Conservation (phyloP, 2,888 invertebrate genomes). For the Lasioglossum calceatum region DNA sequence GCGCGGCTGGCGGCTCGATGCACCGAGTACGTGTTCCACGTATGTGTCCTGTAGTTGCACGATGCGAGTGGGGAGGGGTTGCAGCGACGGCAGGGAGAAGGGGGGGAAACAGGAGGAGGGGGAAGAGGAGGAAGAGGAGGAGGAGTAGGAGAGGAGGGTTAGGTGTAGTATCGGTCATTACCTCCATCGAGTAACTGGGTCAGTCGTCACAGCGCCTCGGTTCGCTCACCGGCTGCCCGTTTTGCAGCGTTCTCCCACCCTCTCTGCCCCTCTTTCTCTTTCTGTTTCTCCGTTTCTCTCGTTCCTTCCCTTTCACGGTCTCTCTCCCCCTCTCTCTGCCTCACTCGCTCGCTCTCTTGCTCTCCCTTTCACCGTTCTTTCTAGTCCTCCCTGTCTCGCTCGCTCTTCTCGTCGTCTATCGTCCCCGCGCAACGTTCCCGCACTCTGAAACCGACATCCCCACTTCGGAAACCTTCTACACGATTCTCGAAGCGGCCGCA, state of each 20-base stretch:
- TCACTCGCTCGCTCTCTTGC: slow-evolving; percentile 31
- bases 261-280: slow-evolving; percentile 62
- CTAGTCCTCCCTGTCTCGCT: slow-evolving; percentile 9
- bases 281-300: slow-evolving; percentile 56
- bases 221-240: slow-evolving; percentile 77
- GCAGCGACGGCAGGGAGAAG: slow-evolving; percentile 53
- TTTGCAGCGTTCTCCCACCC: slow-evolving; percentile 66
- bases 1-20: slow-evolving; percentile 31
- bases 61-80: slow-evolving; percentile 53
- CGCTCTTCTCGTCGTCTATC: not conserved
- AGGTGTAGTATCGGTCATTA: slow-evolving; percentile 85
- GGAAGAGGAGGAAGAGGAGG: slow-evolving; percentile 50
- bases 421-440: not conserved
- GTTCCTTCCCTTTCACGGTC: slow-evolving; percentile 42
- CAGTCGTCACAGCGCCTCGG: slow-evolving; percentile 84
- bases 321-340: slow-evolving; percentile 32
- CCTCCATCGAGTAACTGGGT: slow-evolving; percentile 84
- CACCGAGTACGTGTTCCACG: slow-evolving; percentile 35
- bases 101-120: slow-evolving; percentile 67
- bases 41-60: slow-evolving; percentile 24
- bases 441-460: slow-evolving; percentile 26
- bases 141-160: slow-evolving; percentile 77
- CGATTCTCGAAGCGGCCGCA: slow-evolving; percentile 66
- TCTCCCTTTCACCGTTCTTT: slow-evolving; percentile 11
- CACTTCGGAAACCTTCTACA: slow-evolving; percentile 61